Percentiles rank a stretch among this genome's conserved stretches.
Evolutionary conservation across 1,140 invertebrate genomes (phyloP).

Genomic region (Bombus difficillimus): DNA sequence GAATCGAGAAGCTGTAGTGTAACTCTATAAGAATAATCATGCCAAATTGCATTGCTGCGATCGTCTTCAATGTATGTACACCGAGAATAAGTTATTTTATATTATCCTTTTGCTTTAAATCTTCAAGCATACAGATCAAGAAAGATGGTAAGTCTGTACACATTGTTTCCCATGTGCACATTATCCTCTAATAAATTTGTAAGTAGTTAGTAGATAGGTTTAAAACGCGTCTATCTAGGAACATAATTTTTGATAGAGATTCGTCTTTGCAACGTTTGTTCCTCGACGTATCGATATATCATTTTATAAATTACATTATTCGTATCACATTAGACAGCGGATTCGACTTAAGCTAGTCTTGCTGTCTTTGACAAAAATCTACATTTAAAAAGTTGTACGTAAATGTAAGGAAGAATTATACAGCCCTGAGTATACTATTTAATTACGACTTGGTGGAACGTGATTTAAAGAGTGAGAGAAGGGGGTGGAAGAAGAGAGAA

Average conservation of each 20-base stretch:
- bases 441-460: not conserved
- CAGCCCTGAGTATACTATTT: not conserved
- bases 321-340: not conserved
- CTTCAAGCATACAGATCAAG: not conserved
- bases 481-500: not conserved
- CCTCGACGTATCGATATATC: not conserved
- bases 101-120: not conserved
- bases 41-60: too few species aligned
- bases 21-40: conserved; percentile 13
- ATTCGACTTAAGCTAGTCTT: not conserved
- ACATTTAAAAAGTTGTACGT: not conserved
- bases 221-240: not conserved
- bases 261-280: not conserved
- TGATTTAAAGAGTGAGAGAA: not conserved
- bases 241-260: not conserved
- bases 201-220: conserved; percentile 3
- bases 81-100: not conserved
- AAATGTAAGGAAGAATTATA: conserved; percentile 9
- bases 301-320: conserved; percentile 18
- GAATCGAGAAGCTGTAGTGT: not conserved
- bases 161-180: not conserved
- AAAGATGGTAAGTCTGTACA: not conserved
- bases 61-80: not conserved
- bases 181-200: not conserved
- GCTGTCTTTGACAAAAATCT: not conserved